Base-by-base conservation (phyloP, 1,140 invertebrate genomes). In the Drosophila insularis region DNA sequence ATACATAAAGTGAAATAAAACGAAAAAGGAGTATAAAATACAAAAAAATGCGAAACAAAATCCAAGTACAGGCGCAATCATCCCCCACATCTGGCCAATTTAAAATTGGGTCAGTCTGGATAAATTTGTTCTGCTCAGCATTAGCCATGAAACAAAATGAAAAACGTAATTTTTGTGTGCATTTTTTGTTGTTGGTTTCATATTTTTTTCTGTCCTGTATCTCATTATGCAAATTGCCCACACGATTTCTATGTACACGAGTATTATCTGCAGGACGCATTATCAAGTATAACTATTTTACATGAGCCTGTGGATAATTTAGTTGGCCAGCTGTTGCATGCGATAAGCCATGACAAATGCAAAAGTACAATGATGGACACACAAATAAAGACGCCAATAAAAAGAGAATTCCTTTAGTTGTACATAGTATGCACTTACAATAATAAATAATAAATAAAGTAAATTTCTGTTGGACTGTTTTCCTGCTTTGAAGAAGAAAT, bases 211-310 rank as follows among this genome's bases (percentile, higher is more conserved):
- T 46, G 40, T 59, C 39, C 68, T 37, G 59, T 63, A 65, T 68
- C 73, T 65, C 82, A 86, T 86, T 86, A 86, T 86, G 82, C 82
- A 82, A 86, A 86, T 86, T 87, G 75, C 82, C 68, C 43, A 86
- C 76, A 82, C 79, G 82, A 87, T 50, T 50, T 50, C 43, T 21
- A 1, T 50, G 10, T 21, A 21, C 82, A 69, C 67, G 78, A 82
- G 66, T 59, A 54, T 56, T 56, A 62, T 64, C 67, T 76, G 69
- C 78, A 68, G 60, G 54, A 68, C 53, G 27, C 67, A 69, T 69
- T 78, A 74, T 67, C 71, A 61, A 32, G 39, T 39, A 73, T 39
- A 58, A 50, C 54, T 64, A 37, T 66, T 50, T 8, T 50, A 19
- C 10, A 21, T 50, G 43, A 21, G 17, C 19, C 43, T 50, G 66